Conservation (phyloP, 2,888 invertebrate species). For the Melipona beecheii region DNA sequence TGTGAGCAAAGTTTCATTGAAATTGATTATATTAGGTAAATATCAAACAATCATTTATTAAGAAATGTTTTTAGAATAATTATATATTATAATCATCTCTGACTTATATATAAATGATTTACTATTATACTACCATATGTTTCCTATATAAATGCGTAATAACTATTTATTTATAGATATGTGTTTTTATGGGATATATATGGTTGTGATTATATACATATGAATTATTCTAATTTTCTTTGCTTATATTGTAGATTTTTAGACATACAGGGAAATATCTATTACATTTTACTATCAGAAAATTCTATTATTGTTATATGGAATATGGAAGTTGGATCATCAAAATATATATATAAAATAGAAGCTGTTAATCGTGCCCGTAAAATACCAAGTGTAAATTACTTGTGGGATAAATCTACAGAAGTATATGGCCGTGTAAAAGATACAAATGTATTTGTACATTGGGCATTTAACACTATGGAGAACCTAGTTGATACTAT, state of each 20-base stretch:
- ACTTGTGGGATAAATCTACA: constrained; percentile 86
- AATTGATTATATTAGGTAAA: constrained; percentile 37
- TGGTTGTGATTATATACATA: background rate
- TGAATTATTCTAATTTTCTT: background rate
- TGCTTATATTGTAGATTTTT: background rate
- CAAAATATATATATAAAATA: constrained; percentile 76
- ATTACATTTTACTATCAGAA: constrained; percentile 28
- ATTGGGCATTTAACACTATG: constrained; percentile 89
- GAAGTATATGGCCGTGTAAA: constrained; percentile 86
- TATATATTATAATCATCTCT: constrained; percentile 40
- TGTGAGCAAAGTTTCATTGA: constrained; percentile 1
- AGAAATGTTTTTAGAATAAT: constrained; percentile 4
- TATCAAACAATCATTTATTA: constrained; percentile 29
- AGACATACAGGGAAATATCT: background rate
- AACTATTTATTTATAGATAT: background rate
- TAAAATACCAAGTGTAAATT: constrained; percentile 86
- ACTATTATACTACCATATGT: background rate
- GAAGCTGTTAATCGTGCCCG: constrained; percentile 86
- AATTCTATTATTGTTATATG: background rate
- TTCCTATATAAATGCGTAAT: background rate
- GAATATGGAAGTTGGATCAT: constrained; percentile 70
- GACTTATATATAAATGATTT: constrained; percentile 27
- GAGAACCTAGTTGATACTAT: constrained; percentile 82
- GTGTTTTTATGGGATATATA: background rate
- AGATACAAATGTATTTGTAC: constrained; percentile 88